Base-by-base conservation (phyloP, 2,888 invertebrate species). In the Camptogramma bilineatum region DNA sequence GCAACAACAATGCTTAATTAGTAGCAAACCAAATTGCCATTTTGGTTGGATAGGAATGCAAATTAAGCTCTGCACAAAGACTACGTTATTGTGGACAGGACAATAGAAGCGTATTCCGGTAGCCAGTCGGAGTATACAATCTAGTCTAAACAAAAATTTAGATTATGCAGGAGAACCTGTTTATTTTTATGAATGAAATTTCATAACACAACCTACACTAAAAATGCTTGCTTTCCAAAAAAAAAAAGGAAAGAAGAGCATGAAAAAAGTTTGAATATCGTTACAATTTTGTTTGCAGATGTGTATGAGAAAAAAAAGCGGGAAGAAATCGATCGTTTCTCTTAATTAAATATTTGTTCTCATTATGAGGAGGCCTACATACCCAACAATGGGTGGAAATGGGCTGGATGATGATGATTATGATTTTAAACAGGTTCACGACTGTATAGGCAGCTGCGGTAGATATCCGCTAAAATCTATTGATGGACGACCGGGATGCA, bases 1-100 rank as follows among this genome's bases (percentile, higher is more conserved):
- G 31, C 28, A 56, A 18, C 53, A 69, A 71, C 61, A 64, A 62
- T 61, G 52, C 54, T 42, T 62, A 57, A 66, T 66, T 61, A 69
- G 64, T 57, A 62, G 51, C 61, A 64, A 62, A 65, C 66, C 54
- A 65, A 70, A 73, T 70, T 69, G 68, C 69, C 57, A 69, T 68
- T 70, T 70, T 65, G 68, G 61, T 66, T 66, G 61, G 69, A 44
- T 61, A 46, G 57, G 57, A 68, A 62, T 64, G 66, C 62, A 71
- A 70, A 69, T 70, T 62, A 58, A 56, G 54, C 63, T 65, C 52
- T 50, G 62, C 66, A 71, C 67, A 73, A 66, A 63, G 68, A 60
- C 64, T 59, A 56, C 52, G 48, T 56, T 64, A 66, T 67, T 68
- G 68, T 67, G 60, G 24, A 17, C 47, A 54, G 54, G 55, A 71